Percentiles rank a stretch among this genome's conserved stretches.
These are phyloP conservation scores for Platysternon megacephalum DNA, from an alignment of 2,113 vertebrate genomes.

Conservation along the genomic window DNA sequence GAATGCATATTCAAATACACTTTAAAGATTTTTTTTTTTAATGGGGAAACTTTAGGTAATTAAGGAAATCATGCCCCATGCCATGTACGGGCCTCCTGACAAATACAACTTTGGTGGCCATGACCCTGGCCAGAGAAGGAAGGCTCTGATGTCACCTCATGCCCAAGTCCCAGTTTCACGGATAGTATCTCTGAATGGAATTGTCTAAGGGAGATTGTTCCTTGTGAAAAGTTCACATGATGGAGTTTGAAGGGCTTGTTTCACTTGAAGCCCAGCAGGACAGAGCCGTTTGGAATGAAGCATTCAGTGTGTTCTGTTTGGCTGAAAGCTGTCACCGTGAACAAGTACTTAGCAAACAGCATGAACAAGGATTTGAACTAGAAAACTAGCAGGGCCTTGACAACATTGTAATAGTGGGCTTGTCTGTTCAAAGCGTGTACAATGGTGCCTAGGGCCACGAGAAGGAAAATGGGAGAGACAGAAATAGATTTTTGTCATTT, in stretches of 20 bases:
- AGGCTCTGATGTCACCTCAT: slow-evolving; percentile 92
- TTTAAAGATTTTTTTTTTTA: background rate
- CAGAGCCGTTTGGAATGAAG: slow-evolving; percentile 94
- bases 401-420: slow-evolving; percentile 90
- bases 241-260: slow-evolving; percentile 94
- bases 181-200: slow-evolving; percentile 88
- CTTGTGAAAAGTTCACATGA: slow-evolving; percentile 96
- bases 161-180: slow-evolving; percentile 82
- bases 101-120: slow-evolving; percentile 92
- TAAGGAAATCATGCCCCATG: slow-evolving; percentile 78
- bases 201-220: slow-evolving; percentile 92
- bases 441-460: slow-evolving; percentile 84
- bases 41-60: slow-evolving; percentile 52
- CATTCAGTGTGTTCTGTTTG: slow-evolving; percentile 94
- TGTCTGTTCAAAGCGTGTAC: slow-evolving; percentile 86
- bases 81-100: slow-evolving; percentile 81
- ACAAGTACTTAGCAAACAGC: slow-evolving; percentile 99
- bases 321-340: slow-evolving; percentile 97
- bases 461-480: slow-evolving; percentile 31
- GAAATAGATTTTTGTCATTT: background rate
- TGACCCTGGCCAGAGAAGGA: slow-evolving; percentile 83
- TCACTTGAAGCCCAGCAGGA: slow-evolving; percentile 94
- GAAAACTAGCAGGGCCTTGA: slow-evolving; percentile 94
- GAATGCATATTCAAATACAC: background rate
- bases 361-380: slow-evolving; percentile 99